Percentiles rank a stretch among this genome's conserved stretches.
These are phyloP conservation scores for Micoletzkya japonica DNA, from an alignment of 2,888 invertebrate genomes.

Conservation along the genomic window DNA sequence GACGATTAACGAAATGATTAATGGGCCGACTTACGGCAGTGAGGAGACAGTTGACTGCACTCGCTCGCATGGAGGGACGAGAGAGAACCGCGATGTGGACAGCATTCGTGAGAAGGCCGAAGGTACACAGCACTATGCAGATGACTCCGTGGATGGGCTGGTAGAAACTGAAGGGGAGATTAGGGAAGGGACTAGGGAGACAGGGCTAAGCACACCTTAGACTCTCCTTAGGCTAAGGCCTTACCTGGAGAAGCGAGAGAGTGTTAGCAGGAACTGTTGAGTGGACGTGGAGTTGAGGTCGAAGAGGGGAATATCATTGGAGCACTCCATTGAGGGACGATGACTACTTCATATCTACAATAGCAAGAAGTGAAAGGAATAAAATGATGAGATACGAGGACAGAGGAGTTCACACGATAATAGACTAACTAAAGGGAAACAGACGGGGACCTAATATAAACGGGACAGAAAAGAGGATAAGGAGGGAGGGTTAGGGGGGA, in stretches of 20 bases:
- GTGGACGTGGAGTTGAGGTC: slow-evolving; percentile 50
- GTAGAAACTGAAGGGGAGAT: slow-evolving; percentile 45
- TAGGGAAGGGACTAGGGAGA: not conserved
- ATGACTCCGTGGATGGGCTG: slow-evolving; percentile 57
- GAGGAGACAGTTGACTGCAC: slow-evolving; percentile 55
- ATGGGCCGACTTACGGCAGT: too few relatives aligned
- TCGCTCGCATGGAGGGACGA: slow-evolving; percentile 46
- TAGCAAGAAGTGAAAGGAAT: not conserved
- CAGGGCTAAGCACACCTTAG: too few relatives aligned
- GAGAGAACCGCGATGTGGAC: slow-evolving; percentile 59
- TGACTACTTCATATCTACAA: not conserved
- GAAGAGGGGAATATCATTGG: slow-evolving; percentile 53
- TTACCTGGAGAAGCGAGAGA: slow-evolving; percentile 49
- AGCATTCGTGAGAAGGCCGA: slow-evolving; percentile 58
- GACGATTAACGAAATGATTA: too few relatives aligned
- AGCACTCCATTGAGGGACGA: slow-evolving; percentile 48
- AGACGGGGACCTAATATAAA: not conserved
- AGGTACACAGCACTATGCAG: slow-evolving; percentile 58
- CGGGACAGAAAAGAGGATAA: not conserved
- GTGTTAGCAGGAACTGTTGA: slow-evolving; percentile 37
- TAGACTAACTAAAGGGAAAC: too few relatives aligned
- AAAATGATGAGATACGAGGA: not conserved
- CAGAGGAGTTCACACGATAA: not conserved
- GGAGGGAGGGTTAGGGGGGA: not conserved
- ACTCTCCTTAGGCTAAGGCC: too few relatives aligned